Base-by-base conservation (phyloP, 1,140 invertebrate species). In the Bombus balteatus region DNA sequence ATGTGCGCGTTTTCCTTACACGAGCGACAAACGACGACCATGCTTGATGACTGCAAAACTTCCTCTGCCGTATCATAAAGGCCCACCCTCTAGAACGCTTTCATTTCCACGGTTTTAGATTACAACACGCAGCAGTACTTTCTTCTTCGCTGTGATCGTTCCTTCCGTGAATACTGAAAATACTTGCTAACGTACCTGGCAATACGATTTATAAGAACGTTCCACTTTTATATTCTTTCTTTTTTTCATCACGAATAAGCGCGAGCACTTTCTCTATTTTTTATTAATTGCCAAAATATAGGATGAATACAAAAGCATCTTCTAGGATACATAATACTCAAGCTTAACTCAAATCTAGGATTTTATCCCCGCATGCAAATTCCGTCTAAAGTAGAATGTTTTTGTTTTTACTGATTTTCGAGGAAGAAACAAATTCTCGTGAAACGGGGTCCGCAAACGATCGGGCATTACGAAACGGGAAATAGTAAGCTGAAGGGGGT, bases 41-140 rank as follows among this genome's bases (percentile, higher is more conserved):
- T 83, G 72, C 81, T 76, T 66, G 72, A 76, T 76, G 81, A 76
- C 41, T 75, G 57, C 65, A 47, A 62, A 76, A 39, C 15, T 62
- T 83, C 62, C 81, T 83, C 41, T 72, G 62, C 53, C 25, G 81
- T 68, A 75, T 66, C 81, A 83, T 76, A 83, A 76, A 83, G 81
- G 43, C 72, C 15, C 65, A 34, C 18, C 12, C 37, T 53, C 72
- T 43, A 41, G 62, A 83, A 68, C 62, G 62, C 81, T 83, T 83
- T 83, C 62, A 83, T 75, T 76, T 83, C 62, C 59, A 83, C 81
- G 73, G 73, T 83, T 83, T 68, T 41, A 83, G 81, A 83, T 83
- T 83, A 68, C 59, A 76, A 65, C 80, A 25, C 37, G 71, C 80
- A 72, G 32, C 41, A 83, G 73, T 39, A 75, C 57, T 82, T 82